Percentiles rank a stretch among this genome's conserved stretches.
Evolutionary conservation across 2,888 invertebrate genomes (phyloP).

Genomic region (Hyppa rectilinea): DNA sequence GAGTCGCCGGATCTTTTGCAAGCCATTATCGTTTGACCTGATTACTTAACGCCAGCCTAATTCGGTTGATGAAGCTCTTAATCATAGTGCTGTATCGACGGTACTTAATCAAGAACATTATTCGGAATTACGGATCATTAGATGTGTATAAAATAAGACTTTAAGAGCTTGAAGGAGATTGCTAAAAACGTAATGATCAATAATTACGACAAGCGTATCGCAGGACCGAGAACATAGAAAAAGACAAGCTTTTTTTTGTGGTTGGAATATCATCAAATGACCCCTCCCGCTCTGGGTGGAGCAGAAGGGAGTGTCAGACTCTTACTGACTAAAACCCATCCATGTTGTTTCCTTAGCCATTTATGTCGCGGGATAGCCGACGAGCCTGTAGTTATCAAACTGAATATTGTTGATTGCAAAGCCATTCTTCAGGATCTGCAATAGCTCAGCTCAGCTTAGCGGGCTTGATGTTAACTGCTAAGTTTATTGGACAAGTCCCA

Average conservation of each 20-base stretch:
- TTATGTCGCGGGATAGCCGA: no score
- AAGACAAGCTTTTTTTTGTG: no score
- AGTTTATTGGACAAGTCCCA: not conserved
- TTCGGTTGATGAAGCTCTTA: constrained; percentile 42
- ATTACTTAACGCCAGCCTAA: constrained; percentile 70
- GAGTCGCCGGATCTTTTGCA: constrained; percentile 84
- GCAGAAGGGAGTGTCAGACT: no score
- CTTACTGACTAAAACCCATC: no score
- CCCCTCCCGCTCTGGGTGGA: no score
- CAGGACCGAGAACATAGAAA: not conserved
- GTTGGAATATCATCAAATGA: no score
- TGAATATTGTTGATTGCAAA: not conserved
- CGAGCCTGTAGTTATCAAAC: not conserved
- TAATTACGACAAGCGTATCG: not conserved
- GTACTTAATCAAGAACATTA: not conserved
- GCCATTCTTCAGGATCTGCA: not conserved
- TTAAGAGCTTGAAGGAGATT: not conserved
- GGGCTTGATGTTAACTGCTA: not conserved
- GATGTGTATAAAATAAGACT: not conserved
- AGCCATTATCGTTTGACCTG: constrained; percentile 71
- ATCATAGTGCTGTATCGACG: constrained; percentile 17
- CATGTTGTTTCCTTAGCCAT: no score
- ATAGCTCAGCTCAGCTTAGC: not conserved
- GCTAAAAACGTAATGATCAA: not conserved
- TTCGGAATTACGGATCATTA: constrained; percentile 21